Conservation (phyloP, 2,113 vertebrate species). For the Neotragus moschatus region DNA sequence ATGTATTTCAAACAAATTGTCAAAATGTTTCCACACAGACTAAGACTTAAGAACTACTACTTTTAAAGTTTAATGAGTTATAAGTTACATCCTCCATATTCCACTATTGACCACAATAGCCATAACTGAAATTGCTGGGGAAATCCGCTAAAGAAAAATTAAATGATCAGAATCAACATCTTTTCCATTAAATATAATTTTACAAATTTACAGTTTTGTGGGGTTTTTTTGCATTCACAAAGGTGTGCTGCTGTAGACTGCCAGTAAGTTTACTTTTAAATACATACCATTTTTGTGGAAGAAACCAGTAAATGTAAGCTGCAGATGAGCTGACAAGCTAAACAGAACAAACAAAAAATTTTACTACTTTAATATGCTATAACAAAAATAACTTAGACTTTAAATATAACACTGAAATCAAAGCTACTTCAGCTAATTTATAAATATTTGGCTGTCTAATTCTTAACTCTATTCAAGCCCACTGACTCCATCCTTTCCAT, state of each 20-base stretch:
- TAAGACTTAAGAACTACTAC: not conserved
- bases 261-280: slow-evolving; percentile 29
- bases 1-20: not conserved
- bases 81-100: not conserved
- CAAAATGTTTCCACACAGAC: not conserved
- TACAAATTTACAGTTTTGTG: not conserved
- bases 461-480: not conserved
- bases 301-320: slow-evolving; percentile 99
- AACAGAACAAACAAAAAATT: slow-evolving; percentile 59
- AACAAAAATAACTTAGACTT: slow-evolving; percentile 31
- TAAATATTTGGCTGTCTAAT: slow-evolving; percentile 4
- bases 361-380: slow-evolving; percentile 36
- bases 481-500: not conserved
- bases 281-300: slow-evolving; percentile 98
- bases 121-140: not conserved
- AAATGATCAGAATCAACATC: not conserved
- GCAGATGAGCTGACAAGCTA: slow-evolving; percentile 96
- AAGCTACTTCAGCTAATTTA: slow-evolving; percentile 28
- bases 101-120: not conserved
- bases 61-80: not conserved
- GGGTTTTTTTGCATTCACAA: not conserved
- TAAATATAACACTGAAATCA: slow-evolving; percentile 6
- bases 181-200: not conserved
- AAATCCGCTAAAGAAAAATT: slow-evolving; percentile 7
- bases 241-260: not conserved